Conservation (phyloP, 1,140 invertebrate genomes). For the Lanistes nyassanus region DNA sequence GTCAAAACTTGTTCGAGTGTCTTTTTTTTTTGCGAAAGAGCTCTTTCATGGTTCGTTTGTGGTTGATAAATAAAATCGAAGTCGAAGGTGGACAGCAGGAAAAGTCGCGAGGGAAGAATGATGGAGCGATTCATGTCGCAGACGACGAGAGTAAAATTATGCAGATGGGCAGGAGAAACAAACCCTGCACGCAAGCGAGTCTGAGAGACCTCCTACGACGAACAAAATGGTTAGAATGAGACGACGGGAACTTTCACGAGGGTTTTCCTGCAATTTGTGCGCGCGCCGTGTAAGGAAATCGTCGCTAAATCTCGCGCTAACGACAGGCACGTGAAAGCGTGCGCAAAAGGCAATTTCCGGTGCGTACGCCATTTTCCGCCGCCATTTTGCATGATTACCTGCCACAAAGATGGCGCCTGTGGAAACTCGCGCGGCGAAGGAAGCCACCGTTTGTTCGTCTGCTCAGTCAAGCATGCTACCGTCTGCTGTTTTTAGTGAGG, state of each 20-base stretch:
- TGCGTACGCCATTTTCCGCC: conserved; percentile 12
- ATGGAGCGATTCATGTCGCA: neutral
- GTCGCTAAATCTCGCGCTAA: conserved; percentile 27
- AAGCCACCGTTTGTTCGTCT: conserved; percentile 1
- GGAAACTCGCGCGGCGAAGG: neutral
- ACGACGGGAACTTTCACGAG: conserved; percentile 12
- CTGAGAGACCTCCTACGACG: conserved; percentile 19
- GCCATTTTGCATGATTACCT: neutral
- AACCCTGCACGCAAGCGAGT: conserved; percentile 1
- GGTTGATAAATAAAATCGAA: neutral
- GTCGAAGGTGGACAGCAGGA: neutral
- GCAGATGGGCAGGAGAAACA: conserved; percentile 7
- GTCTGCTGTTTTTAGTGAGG: no score
- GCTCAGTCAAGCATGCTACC: no score
- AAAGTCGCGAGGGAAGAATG: neutral
- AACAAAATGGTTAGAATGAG: conserved; percentile 19
- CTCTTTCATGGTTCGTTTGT: neutral
- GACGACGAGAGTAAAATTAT: neutral
- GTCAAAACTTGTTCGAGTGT: neutral
- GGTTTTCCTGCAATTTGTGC: conserved; percentile 19
- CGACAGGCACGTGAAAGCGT: conserved; percentile 20
- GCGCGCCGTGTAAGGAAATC: conserved; percentile 20
- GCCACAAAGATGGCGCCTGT: neutral
- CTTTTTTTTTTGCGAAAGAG: neutral
- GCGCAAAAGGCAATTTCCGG: conserved; percentile 19